A percentile compares a stretch with the other conserved stretches of the same genome.
These are phyloP conservation scores for Aporophyla lueneburgensis DNA, from an alignment of 2,888 invertebrate genomes.

Conservation along the genomic window DNA sequence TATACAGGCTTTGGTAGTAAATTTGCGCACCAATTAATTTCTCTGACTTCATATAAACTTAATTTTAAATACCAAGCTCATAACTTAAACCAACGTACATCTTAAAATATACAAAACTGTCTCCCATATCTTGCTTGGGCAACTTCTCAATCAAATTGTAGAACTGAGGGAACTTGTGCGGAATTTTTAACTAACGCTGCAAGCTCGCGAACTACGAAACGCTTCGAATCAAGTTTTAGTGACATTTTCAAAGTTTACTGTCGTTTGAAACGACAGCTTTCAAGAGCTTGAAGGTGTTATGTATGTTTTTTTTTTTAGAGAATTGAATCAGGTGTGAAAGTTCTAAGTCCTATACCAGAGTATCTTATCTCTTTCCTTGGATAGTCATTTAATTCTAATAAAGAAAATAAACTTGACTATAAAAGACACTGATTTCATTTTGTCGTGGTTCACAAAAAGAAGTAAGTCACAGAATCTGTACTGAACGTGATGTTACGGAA, in stretches of 20 bases:
- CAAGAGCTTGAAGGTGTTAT: constrained; percentile 8
- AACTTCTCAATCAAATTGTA: constrained; percentile 68
- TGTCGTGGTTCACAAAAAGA: no score
- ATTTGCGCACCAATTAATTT: no score
- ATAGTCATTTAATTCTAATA: background rate
- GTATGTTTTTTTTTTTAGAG: constrained; percentile 29
- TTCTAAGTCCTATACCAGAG: background rate
- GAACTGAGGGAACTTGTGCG: constrained; percentile 54
- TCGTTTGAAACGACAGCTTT: constrained; percentile 29
- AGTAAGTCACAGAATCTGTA: no score
- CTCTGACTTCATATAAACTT: background rate
- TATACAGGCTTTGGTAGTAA: no score
- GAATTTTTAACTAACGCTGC: constrained; percentile 73
- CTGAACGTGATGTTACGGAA: no score
- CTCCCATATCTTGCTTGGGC: constrained; percentile 8
- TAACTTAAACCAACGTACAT: background rate
- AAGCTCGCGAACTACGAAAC: constrained; percentile 46
- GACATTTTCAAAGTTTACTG: constrained; percentile 62
- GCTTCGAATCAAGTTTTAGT: constrained; percentile 68
- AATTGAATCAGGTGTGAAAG: constrained; percentile 3
- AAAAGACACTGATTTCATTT: no score
- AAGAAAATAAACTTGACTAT: background rate
- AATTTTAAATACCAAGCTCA: background rate
- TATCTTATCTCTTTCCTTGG: no score
- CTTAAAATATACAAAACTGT: constrained; percentile 6